Conservation (phyloP, 2,888 invertebrate species). For the Euphydryas editha region DNA sequence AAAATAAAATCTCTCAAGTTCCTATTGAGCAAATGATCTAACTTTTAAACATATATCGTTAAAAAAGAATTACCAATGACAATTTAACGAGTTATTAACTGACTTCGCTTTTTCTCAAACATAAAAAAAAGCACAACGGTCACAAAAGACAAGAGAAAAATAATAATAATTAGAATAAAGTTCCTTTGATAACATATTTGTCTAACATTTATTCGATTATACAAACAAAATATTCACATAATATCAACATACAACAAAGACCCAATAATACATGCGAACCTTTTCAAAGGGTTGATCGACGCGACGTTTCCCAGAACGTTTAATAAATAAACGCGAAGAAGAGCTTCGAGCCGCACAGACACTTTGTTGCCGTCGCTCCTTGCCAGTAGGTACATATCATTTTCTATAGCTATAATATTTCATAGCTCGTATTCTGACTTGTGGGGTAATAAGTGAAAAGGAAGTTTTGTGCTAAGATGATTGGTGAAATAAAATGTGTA, state of each 20-base stretch:
- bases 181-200: background rate
- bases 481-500: background rate
- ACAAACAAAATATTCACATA: conserved; percentile 1
- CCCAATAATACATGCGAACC: conserved; percentile 15
- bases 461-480: background rate
- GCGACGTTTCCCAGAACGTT: conserved; percentile 27
- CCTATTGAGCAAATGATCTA: too few relatives aligned
- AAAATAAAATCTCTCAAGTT: too few relatives aligned
- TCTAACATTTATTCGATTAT: background rate
- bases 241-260: conserved; percentile 21
- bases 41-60: too few relatives aligned
- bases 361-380: conserved; percentile 33
- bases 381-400: conserved; percentile 23
- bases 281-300: conserved; percentile 28
- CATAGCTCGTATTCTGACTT: conserved; percentile 16
- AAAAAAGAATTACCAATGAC: too few relatives aligned
- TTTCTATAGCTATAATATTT: conserved; percentile 34
- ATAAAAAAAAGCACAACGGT: background rate
- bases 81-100: background rate
- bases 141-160: background rate
- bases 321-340: conserved; percentile 34
- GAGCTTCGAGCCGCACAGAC: conserved; percentile 18
- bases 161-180: background rate
- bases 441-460: conserved; percentile 1
- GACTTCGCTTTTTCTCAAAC: background rate